These are phyloP conservation scores for Neogale vison DNA, from an alignment of 2,113 vertebrate species.

Conservation along the genomic window DNA sequence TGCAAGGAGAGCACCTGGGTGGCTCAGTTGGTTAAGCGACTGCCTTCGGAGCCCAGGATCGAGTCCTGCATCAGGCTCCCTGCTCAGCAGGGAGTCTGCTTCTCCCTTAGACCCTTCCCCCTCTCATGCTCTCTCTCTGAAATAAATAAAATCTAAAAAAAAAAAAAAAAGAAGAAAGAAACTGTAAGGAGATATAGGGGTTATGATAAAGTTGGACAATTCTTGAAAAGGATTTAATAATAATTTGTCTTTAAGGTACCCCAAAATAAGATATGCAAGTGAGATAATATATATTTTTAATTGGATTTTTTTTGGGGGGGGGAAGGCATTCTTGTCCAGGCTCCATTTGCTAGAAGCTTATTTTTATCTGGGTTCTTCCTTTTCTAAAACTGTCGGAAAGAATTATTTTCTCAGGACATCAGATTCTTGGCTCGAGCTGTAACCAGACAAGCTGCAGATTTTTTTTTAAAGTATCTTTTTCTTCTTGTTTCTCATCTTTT, in stretches of 20 bases:
- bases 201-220: constrained; percentile 26
- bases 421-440: constrained; percentile 60
- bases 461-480: constrained; percentile 57
- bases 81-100: too few species aligned
- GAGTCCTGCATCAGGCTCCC: too few species aligned
- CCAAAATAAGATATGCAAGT: constrained; percentile 39
- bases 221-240: constrained; percentile 67
- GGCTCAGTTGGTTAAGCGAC: too few species aligned
- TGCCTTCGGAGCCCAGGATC: too few species aligned
- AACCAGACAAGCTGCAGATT: constrained; percentile 57
- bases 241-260: constrained; percentile 65
- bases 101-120: too few species aligned
- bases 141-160: too few species aligned
- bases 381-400: constrained; percentile 72
- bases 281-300: constrained; percentile 16
- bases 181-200: constrained; percentile 40
- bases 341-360: constrained; percentile 66
- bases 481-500: constrained; percentile 69
- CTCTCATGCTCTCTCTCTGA: too few species aligned
- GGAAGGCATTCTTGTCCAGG: constrained; percentile 65
- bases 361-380: constrained; percentile 71
- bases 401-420: constrained; percentile 65
- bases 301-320: constrained; percentile 23
- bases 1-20: background rate
- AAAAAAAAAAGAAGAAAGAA: too few species aligned